Evolutionary conservation across 2,797 vertebrate species (phyloP).

Genomic region (Parauchenoglanis ngamensis): DNA sequence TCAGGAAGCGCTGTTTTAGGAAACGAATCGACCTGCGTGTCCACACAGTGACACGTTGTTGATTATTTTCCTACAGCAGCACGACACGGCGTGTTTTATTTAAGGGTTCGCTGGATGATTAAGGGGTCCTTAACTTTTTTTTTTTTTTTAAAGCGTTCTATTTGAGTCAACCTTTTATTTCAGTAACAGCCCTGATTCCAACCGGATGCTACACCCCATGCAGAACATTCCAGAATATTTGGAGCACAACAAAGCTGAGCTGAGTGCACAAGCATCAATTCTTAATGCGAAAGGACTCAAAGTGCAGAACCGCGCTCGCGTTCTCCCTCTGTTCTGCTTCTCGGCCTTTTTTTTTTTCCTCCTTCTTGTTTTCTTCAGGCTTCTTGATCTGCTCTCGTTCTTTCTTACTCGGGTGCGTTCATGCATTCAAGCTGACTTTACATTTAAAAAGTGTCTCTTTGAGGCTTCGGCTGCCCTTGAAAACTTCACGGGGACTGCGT

Average conservation of each 20-base stretch:
- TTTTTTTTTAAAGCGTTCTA: background rate
- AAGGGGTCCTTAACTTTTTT: background rate
- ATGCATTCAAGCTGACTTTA: constrained; percentile 53
- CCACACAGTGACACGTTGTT: background rate
- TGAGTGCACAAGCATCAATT: constrained; percentile 2
- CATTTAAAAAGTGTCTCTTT: constrained; percentile 25
- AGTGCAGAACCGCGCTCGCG: background rate
- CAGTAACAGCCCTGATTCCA: background rate
- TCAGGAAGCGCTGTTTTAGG: background rate
- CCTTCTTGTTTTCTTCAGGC: constrained; percentile 21
- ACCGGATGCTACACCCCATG: background rate
- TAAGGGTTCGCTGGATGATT: background rate
- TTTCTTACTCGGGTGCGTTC: constrained; percentile 30
- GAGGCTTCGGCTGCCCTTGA: constrained; percentile 5
- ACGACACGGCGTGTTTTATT: background rate
- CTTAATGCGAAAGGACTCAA: constrained; percentile 10
- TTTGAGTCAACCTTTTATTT: background rate
- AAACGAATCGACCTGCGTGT: background rate
- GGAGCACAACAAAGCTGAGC: constrained; percentile 6
- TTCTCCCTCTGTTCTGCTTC: constrained; percentile 20
- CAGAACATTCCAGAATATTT: background rate
- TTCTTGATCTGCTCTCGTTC: constrained; percentile 34
- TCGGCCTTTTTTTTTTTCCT: constrained; percentile 19
- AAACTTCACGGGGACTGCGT: background rate
- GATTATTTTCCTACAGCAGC: background rate